phyloP scores from a whole-genome alignment of 2,113 vertebrate genomes.

The Thamnophis sirtalis region DNA sequence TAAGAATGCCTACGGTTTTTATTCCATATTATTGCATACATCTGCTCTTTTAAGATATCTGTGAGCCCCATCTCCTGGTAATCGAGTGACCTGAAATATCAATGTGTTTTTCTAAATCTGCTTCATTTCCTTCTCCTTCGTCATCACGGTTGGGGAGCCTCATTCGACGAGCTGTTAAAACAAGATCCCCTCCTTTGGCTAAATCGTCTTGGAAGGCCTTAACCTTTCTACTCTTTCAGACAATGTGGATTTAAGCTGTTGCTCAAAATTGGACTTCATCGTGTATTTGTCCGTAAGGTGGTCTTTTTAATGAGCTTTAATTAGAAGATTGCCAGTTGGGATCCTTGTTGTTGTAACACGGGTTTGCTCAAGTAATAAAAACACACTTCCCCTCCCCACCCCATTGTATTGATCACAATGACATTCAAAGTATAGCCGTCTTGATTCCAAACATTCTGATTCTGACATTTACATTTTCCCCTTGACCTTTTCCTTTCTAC shows the following conservation, averaged over 20 bases:
- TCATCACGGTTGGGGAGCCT: not conserved
- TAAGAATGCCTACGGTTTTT: not conserved
- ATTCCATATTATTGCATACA: not conserved
- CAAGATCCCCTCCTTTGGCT: conserved; percentile 54
- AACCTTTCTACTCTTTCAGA: conserved; percentile 47
- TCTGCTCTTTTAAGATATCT: conserved; percentile 2
- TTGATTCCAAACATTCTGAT: conserved; percentile 45
- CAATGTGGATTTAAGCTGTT: conserved; percentile 51
- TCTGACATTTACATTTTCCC: conserved; percentile 52
- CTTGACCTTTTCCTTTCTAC: conserved; percentile 42
- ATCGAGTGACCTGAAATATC: conserved; percentile 10
- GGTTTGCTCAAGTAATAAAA: conserved; percentile 57
- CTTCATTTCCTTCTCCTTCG: not conserved
- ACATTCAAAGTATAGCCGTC: conserved; percentile 46
- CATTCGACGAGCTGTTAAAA: conserved; percentile 64
- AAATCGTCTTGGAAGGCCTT: conserved; percentile 51
- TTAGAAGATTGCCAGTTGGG: conserved; percentile 53
- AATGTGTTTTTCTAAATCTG: conserved; percentile 44
- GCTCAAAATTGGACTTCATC: conserved; percentile 52
- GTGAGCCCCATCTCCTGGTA: not conserved
- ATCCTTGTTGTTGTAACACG: conserved; percentile 40
- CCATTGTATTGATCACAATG: conserved; percentile 45
- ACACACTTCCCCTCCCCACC: not conserved
- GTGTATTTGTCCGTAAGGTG: conserved; percentile 52
- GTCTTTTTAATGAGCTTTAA: conserved; percentile 57